A percentile compares a stretch with the other conserved stretches of the same genome.
Evolutionary conservation across 2,888 invertebrate genomes (phyloP).

Genomic region (Coremacera marginata): DNA sequence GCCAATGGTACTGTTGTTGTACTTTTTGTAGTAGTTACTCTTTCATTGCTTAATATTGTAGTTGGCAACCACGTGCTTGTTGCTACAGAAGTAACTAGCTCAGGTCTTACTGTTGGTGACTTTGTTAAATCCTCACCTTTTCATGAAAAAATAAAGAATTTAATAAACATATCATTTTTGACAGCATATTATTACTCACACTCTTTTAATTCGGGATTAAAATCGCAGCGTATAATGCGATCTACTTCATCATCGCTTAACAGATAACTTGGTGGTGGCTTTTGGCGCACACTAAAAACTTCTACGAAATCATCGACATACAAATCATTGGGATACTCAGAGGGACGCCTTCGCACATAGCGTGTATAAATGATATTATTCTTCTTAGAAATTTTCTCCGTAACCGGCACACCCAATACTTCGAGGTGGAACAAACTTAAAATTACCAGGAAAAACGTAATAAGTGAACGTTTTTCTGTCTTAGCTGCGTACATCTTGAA

Average conservation of each 20-base stretch:
- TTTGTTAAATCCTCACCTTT: neutral
- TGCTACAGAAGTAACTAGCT: constrained; percentile 14
- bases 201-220: constrained; percentile 50
- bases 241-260: constrained; percentile 54
- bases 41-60: neutral
- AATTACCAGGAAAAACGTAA: neutral
- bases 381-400: neutral
- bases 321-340: constrained; percentile 40
- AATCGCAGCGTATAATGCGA: constrained; percentile 56
- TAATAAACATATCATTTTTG: neutral
- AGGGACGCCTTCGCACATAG: constrained; percentile 49
- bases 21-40: neutral
- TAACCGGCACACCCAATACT: neutral
- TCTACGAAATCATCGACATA: constrained; percentile 54
- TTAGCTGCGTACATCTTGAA: neutral
- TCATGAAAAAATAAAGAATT: neutral
- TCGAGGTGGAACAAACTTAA: neutral
- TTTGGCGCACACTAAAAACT: constrained; percentile 48
- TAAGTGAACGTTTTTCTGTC: neutral
- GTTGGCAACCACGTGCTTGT: neutral
- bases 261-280: constrained; percentile 41
- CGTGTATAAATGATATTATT: constrained; percentile 48
- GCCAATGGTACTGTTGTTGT: constrained; percentile 7
- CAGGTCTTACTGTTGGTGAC: neutral
- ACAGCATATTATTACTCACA: constrained; percentile 50